Evolutionary conservation across 2,888 invertebrate genomes (phyloP), one percentile per base, ranked within the genome.

Genomic region (Bursaphelenchus okinawaensis): DNA sequence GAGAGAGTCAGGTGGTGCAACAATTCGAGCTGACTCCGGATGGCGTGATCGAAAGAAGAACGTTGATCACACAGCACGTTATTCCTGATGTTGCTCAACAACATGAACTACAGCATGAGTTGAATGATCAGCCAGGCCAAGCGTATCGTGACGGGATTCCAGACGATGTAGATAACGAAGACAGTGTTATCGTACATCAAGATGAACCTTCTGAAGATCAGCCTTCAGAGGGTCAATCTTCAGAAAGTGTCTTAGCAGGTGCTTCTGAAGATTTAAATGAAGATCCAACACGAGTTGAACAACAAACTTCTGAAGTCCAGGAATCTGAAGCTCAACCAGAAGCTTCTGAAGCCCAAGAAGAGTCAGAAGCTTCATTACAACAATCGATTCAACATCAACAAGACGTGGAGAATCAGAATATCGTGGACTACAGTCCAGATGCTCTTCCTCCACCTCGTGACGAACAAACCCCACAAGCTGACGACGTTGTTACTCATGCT

Each of bases 1-100:
- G 75, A 8, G 67, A 75, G 28, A 71, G 74, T n/a, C 73, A 75
- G 75, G 55, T 72, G 16, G 62, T 73, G 9, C 52, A 74, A 16
- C 28, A 68, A 20, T 54, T 62, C 19, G 69, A 68, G 20, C 20
- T 58, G 40, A 68, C 72, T 1, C 62, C 40, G 24, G 70, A 68
- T 16, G 68, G 68, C 9, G 50, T 58, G 19, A 62, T 31, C 20
- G 40, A 27, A 52, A 69, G 51, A 20, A 68, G 40, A 50, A 76
- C 59, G 27, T 23, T 69, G n/a, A 55, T 69, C 59, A 69, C 69
- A 22, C 62, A 62, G 56, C 69, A 69, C 29, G 29, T 67, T 40
- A 40, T 69, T n/a, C 66, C 62, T 24, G 57, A 67, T 50, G 58
- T 51, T 19, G 26, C 56, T 24, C 22, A 59, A 27, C 19, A 23